Percentiles rank a stretch among this genome's conserved stretches.
These are phyloP conservation scores for Rhaphigaster nebulosa DNA, from an alignment of 2,888 invertebrate species.

Conservation along the genomic window DNA sequence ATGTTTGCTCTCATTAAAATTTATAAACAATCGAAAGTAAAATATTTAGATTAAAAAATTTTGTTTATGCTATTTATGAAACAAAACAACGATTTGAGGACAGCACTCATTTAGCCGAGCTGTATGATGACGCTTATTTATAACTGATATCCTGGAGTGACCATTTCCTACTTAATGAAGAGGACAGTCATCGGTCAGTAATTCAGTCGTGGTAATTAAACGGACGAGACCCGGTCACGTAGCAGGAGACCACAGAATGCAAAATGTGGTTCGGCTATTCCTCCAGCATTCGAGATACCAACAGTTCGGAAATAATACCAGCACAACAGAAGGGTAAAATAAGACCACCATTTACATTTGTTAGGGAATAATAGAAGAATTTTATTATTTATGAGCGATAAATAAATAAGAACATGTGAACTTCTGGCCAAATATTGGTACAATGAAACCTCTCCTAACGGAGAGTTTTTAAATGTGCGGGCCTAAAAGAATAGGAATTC, in stretches of 20 bases:
- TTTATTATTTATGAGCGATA: too few species aligned
- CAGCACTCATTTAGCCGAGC: too few species aligned
- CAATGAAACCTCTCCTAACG: too few species aligned
- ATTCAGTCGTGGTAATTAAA: neutral
- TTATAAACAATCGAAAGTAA: too few species aligned
- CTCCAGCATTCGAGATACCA: neutral
- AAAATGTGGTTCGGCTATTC: neutral
- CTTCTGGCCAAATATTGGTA: too few species aligned
- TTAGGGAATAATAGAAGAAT: neutral
- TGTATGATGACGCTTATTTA: neutral
- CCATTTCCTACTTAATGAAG: neutral
- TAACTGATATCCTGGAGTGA: neutral
- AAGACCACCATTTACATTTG: neutral
- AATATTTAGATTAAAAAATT: too few species aligned
- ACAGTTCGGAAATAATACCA: neutral
- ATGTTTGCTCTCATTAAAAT: too few species aligned
- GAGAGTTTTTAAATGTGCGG: too few species aligned
- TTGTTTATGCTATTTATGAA: too few species aligned
- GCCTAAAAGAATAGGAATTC: too few species aligned
- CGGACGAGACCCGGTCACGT: neutral
- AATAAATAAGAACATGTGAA: too few species aligned
- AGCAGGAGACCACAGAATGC: neutral
- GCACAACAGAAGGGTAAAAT: neutral
- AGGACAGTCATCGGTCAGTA: neutral
- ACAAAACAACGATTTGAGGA: too few species aligned